Percentiles rank a stretch among this genome's conserved stretches.
These are phyloP conservation scores for Caenorhabditis tropicalis DNA, from an alignment of 1,140 invertebrate genomes.

Conservation along the genomic window DNA sequence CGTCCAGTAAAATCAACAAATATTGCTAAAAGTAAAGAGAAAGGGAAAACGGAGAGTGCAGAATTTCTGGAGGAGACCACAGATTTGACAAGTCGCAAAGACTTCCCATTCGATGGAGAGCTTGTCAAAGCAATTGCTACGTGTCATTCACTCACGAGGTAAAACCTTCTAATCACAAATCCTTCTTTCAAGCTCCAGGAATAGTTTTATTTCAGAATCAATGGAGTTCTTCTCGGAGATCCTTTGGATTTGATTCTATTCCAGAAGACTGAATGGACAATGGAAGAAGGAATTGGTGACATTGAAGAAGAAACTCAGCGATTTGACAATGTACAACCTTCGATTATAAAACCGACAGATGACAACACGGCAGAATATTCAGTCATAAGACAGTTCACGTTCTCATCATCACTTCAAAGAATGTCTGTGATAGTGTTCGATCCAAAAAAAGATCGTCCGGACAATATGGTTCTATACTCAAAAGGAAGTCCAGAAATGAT, in stretches of 20 bases:
- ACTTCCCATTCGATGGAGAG: slow-evolving; percentile 62
- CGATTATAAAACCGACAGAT: slow-evolving; percentile 21
- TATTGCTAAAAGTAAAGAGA: neutral
- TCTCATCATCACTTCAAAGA: slow-evolving; percentile 68
- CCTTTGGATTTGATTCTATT: slow-evolving; percentile 87
- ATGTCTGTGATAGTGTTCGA: slow-evolving; percentile 71
- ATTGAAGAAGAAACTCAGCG: slow-evolving; percentile 65
- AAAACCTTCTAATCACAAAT: neutral
- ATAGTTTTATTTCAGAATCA: slow-evolving; percentile 74
- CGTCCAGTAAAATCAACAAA: slow-evolving; percentile 73
- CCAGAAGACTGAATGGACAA: slow-evolving; percentile 75
- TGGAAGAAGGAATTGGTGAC: slow-evolving; percentile 85
- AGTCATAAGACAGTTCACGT: slow-evolving; percentile 70
- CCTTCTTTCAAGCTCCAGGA: neutral
- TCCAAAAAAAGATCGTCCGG: slow-evolving; percentile 50
- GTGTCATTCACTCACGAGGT: slow-evolving; percentile 68
- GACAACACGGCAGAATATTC: neutral
- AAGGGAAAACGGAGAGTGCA: neutral
- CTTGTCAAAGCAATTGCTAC: slow-evolving; percentile 70
- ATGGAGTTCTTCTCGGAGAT: slow-evolving; percentile 84
- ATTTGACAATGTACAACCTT: slow-evolving; percentile 59
- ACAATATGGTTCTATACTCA: slow-evolving; percentile 66
- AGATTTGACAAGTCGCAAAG: neutral
- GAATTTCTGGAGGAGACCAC: neutral
- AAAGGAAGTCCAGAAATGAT: slow-evolving; percentile 71